phyloP scores from a whole-genome alignment of 2,888 invertebrate genomes.

The Cheilosia pagana region DNA sequence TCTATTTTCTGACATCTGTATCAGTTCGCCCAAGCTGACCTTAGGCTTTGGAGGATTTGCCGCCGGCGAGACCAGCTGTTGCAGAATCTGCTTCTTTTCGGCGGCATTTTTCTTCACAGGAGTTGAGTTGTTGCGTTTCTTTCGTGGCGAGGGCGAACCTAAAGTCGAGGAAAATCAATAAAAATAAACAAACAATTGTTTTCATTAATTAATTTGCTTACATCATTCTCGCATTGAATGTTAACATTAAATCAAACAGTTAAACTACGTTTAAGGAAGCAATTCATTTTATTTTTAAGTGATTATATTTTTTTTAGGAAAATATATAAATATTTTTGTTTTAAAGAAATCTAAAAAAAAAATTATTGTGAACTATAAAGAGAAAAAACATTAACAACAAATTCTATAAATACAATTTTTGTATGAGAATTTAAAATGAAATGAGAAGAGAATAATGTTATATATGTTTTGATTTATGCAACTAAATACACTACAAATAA shows the following conservation, averaged over 20 bases:
- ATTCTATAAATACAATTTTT: slow-evolving; percentile 30
- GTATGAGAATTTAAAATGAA: slow-evolving; percentile 27
- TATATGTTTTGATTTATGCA: slow-evolving; percentile 52
- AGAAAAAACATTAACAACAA: slow-evolving; percentile 34
- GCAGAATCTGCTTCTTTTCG: slow-evolving; percentile 91
- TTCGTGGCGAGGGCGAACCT: slow-evolving; percentile 91
- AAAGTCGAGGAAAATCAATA: slow-evolving; percentile 63
- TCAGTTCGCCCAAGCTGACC: slow-evolving; percentile 89
- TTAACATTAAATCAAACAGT: slow-evolving; percentile 68
- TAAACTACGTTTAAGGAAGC: slow-evolving; percentile 65
- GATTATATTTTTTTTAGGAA: slow-evolving; percentile 24
- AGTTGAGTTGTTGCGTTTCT: slow-evolving; percentile 91
- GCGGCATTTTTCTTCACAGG: slow-evolving; percentile 90
- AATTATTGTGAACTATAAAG: slow-evolving; percentile 64
- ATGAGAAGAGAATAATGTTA: slow-evolving; percentile 11
- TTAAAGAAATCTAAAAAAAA: slow-evolving; percentile 50
- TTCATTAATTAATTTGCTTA: not conserved
- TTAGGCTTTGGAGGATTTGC: slow-evolving; percentile 84
- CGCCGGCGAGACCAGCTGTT: slow-evolving; percentile 90
- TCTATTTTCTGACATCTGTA: slow-evolving; percentile 88
- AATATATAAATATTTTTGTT: slow-evolving; percentile 21
- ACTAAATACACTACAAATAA: slow-evolving; percentile 58
- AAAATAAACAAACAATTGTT: slow-evolving; percentile 10
- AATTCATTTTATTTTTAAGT: slow-evolving; percentile 13
- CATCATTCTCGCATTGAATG: not conserved